Evolutionary conservation across 2,888 invertebrate genomes (phyloP), one percentile per base, ranked within the genome.

Genomic region (Polydesmus complanatus): DNA sequence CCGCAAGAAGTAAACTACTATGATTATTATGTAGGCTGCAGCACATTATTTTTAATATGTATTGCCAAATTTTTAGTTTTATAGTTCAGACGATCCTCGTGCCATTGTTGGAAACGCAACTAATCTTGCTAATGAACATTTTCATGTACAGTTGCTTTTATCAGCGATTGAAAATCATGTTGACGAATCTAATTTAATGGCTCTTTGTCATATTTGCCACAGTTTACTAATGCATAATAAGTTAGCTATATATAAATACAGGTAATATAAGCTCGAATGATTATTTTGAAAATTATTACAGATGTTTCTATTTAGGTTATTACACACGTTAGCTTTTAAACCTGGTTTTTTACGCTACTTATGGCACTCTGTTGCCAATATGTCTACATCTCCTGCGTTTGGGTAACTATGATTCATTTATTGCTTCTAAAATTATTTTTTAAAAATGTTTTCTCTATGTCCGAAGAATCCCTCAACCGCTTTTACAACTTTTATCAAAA

Each of bases 191-290:
- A 76, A 78, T 5, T 74, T 88, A 54, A 81, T 83, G 67, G 79
- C 81, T 14, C 75, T 89, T 63, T 86, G 86, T 64, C 80, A 83
- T 70, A 80, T 93, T 58, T 90, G 90, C 70, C 89, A 93, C 74
- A 85, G 88, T 74, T 76, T 93, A 56, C 76, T 93, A 71, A 78
- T 88, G 66, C 85, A 87, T 67, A 85, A 88, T 71, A 84, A 84
- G 71, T 79, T 86, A 72, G 86, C 90, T 0, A 80, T 91, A 66
- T 88, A 89, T 71, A 88, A 87, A 70, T 88, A 86, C 75, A 86
- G 88, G 88, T 87, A 73, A n/a, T n/a, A n/a, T n/a, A n/a, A n/a
- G n/a, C n/a, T n/a, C n/a, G n/a, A n/a, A n/a, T n/a, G n/a, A n/a
- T n/a, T n/a, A n/a, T n/a, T n/a, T n/a, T n/a, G n/a, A n/a, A n/a